Evolutionary conservation across 2,113 vertebrate species (phyloP).

Genomic region (Ceyx melanurus): DNA sequence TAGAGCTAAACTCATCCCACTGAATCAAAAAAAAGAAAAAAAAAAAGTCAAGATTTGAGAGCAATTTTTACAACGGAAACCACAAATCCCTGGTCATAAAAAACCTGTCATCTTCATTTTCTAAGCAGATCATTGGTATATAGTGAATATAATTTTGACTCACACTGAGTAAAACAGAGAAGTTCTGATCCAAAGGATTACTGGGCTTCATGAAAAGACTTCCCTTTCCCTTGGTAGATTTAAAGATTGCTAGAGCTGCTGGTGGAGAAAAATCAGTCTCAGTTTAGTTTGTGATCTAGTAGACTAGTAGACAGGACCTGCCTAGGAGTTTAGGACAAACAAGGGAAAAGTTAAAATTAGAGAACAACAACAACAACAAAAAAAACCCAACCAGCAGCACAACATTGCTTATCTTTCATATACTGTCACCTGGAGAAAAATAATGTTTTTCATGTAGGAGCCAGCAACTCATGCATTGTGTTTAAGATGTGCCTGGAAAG

Average conservation of each 20-base stretch:
- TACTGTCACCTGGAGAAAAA: neutral
- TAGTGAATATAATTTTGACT: neutral
- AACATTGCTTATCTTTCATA: neutral
- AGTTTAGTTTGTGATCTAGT: neutral
- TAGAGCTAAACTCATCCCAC: neutral
- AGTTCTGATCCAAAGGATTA: neutral
- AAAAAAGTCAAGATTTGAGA: neutral
- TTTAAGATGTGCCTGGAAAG: neutral
- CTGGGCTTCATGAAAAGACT: neutral
- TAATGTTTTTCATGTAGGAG: neutral
- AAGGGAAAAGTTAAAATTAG: neutral
- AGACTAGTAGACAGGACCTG: neutral
- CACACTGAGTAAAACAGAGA: neutral
- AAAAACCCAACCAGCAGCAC: neutral
- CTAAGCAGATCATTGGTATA: neutral
- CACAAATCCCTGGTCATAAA: neutral
- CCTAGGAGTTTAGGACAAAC: neutral
- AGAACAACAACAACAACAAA: neutral
- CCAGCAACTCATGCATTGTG: neutral
- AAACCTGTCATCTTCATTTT: neutral
- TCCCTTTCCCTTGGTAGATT: neutral
- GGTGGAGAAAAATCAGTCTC: neutral
- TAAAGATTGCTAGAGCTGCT: neutral
- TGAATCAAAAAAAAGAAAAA: neutral
- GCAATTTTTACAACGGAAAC: neutral